These are phyloP conservation scores for Cataglyphis rosenhaueri DNA, from an alignment of 2,888 invertebrate genomes.

Conservation along the genomic window DNA sequence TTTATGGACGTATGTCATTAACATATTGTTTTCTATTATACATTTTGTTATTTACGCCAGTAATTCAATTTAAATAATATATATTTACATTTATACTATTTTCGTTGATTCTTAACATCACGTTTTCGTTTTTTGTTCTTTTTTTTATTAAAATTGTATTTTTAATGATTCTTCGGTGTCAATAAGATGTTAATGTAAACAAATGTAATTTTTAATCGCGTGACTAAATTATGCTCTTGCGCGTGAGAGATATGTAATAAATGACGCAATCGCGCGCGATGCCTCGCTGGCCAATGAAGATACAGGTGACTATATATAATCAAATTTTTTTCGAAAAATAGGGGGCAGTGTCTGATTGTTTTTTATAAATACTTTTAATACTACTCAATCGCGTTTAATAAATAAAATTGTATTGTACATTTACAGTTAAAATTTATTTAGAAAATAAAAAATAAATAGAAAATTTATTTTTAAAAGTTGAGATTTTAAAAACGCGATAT, in stretches of 20 bases:
- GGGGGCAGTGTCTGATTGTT: conserved; percentile 25
- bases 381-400: neutral
- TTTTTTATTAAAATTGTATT: neutral
- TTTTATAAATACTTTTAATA: neutral
- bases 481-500: neutral
- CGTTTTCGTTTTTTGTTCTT: neutral
- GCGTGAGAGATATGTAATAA: neutral
- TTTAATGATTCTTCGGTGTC: neutral
- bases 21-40: neutral
- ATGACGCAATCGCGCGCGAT: conserved; percentile 57
- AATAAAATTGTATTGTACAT: neutral
- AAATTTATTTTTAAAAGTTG: neutral
- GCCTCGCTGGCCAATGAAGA: conserved; percentile 56
- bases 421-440: neutral
- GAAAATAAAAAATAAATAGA: neutral
- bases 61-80: conserved; percentile 14
- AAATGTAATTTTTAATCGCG: conserved; percentile 14
- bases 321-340: conserved; percentile 63
- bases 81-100: conserved; percentile 8
- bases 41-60: neutral
- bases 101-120: neutral
- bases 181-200: neutral
- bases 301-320: neutral
- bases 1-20: neutral
- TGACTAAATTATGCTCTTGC: conserved; percentile 15